phyloP scores from a whole-genome alignment of 2,888 invertebrate species.

The Poecilus cupreus region DNA sequence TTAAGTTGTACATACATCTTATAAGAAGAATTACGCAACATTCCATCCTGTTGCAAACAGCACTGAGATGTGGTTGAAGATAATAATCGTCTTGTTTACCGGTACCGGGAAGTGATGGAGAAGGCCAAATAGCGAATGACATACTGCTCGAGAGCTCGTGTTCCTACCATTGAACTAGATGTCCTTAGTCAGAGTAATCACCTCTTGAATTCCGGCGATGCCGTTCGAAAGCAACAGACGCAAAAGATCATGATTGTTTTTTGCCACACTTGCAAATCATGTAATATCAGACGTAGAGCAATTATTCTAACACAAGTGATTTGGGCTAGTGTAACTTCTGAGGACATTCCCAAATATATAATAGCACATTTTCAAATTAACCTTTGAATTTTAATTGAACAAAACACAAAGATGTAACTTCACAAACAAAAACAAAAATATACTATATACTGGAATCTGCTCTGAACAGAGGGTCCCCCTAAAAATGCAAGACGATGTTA shows the following conservation, averaged over 20 bases:
- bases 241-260: background rate
- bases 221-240: background rate
- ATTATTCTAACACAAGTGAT: no score
- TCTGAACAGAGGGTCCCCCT: no score
- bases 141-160: background rate
- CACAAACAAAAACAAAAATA: no score
- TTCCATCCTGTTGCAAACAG: background rate
- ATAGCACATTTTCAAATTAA: no score
- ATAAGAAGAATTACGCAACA: background rate
- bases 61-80: background rate
- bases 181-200: constrained; percentile 35
- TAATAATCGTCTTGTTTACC: background rate
- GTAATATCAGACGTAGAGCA: no score
- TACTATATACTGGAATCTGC: no score
- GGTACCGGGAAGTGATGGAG: constrained; percentile 2
- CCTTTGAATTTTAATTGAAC: no score
- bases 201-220: constrained; percentile 33
- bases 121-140: background rate
- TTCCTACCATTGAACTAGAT: background rate
- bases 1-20: no score
- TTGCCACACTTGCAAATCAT: background rate
- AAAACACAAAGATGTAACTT: no score
- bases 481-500: no score
- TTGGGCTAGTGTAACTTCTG: no score
- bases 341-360: no score